Conservation (phyloP, 2,888 invertebrate genomes). For the Aleiodes testaceus region DNA sequence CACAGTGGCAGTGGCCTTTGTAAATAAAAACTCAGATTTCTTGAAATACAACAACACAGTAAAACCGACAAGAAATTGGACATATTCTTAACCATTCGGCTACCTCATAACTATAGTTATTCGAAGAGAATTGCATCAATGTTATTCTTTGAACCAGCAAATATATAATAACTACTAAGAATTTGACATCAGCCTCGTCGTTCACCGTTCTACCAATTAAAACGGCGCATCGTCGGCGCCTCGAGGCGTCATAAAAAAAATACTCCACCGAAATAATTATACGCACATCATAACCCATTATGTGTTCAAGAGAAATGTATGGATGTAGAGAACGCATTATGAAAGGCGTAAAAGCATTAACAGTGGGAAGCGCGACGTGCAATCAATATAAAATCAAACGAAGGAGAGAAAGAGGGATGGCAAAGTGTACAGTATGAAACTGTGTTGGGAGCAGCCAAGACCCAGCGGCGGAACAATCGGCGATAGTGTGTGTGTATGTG, state of each 20-base stretch:
- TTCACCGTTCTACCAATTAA: constrained; percentile 57
- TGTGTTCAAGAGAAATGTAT: not conserved
- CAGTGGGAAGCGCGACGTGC: constrained; percentile 27
- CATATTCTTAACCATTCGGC: too few species aligned
- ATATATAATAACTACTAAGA: constrained; percentile 45
- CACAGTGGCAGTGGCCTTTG: constrained; percentile 25
- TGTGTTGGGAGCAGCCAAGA: too few species aligned
- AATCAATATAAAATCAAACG: constrained; percentile 8
- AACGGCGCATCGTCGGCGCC: constrained; percentile 56
- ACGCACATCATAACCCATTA: constrained; percentile 15
- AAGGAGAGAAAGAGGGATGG: constrained; percentile 33
- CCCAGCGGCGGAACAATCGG: too few species aligned
- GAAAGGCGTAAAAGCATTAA: constrained; percentile 24
- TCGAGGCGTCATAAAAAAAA: constrained; percentile 39
- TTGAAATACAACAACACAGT: too few species aligned
- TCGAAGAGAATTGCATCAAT: not conserved
- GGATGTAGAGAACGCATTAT: not conserved
- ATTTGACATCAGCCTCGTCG: constrained; percentile 36
- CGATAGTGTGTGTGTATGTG: not conserved
- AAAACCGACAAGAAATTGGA: not conserved
- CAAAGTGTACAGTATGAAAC: too few species aligned
- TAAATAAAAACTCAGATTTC: not conserved
- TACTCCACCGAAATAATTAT: constrained; percentile 7
- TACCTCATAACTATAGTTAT: not conserved
- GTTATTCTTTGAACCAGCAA: not conserved